Evolutionary conservation across 2,888 invertebrate species (phyloP).

Genomic region (Drosophila parthenogenetica): DNA sequence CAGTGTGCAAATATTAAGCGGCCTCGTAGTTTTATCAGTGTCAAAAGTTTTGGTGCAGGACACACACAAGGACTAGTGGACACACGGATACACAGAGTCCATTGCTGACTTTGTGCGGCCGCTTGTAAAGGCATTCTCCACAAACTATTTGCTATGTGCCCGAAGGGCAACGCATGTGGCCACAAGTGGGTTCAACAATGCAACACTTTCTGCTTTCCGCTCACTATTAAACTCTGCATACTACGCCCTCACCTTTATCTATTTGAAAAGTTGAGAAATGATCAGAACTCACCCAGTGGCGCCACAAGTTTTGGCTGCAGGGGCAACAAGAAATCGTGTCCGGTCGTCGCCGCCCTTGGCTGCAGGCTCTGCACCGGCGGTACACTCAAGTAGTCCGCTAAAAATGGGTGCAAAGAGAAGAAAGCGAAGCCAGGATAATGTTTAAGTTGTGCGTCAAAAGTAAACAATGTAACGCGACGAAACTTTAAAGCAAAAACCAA

Average conservation of each 20-base stretch:
- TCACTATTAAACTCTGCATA: neutral
- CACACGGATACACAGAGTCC: constrained; percentile 25
- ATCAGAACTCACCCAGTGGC: constrained; percentile 81
- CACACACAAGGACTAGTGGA: constrained; percentile 8
- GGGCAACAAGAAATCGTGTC: constrained; percentile 89
- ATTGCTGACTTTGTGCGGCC: constrained; percentile 25
- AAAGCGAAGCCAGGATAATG: constrained; percentile 27
- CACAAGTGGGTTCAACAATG: constrained; percentile 66
- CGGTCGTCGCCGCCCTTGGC: constrained; percentile 90
- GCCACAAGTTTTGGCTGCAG: constrained; percentile 89
- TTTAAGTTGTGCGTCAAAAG: constrained; percentile 43
- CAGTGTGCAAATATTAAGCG: constrained; percentile 48
- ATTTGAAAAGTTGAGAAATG: constrained; percentile 25
- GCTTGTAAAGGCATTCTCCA: constrained; percentile 35
- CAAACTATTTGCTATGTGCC: constrained; percentile 39
- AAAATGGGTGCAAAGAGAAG: constrained; percentile 32
- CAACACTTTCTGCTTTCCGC: constrained; percentile 1
- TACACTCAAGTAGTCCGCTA: constrained; percentile 86
- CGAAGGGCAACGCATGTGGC: constrained; percentile 39
- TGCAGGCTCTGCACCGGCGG: constrained; percentile 87
- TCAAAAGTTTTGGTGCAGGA: neutral
- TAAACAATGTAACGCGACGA: constrained; percentile 51
- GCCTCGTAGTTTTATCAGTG: constrained; percentile 38
- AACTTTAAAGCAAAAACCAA: constrained; percentile 46
- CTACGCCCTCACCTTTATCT: constrained; percentile 55